phyloP scores from a whole-genome alignment of 2,888 invertebrate genomes.

The Alentia gelatinosa region DNA sequence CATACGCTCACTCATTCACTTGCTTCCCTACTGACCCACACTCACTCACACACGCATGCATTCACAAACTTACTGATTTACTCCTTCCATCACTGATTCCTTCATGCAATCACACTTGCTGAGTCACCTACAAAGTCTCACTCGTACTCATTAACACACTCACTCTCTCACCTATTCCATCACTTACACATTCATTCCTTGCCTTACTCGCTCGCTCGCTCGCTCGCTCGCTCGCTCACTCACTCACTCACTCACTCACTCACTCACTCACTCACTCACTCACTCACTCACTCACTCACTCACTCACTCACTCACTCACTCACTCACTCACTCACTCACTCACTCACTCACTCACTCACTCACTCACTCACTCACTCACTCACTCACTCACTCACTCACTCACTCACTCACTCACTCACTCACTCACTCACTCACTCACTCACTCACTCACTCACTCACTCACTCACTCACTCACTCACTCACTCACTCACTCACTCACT shows the following conservation, averaged over 20 bases:
- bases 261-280: constrained; percentile 35
- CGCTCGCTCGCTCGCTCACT: neutral
- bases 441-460: too few species aligned
- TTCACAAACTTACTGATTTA: too few species aligned
- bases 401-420: too few species aligned
- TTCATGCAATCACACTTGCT: too few species aligned
- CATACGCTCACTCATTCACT: constrained; percentile 6
- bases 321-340: constrained; percentile 49
- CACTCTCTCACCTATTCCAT: neutral
- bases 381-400: too few species aligned
- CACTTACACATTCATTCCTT: constrained; percentile 21
- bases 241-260: neutral
- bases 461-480: too few species aligned
- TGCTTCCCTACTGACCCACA: neutral
- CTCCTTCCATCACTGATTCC: too few species aligned
- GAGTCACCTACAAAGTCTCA: too few species aligned
- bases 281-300: constrained; percentile 35
- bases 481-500: too few species aligned
- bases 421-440: too few species aligned
- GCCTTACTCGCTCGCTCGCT: neutral
- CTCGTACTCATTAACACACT: constrained; percentile 13
- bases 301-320: constrained; percentile 51
- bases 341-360: constrained; percentile 56
- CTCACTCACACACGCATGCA: too few species aligned
- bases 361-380: constrained; percentile 54